Conservation (phyloP, 2,888 invertebrate genomes). For the Iselma pallidipennis region DNA sequence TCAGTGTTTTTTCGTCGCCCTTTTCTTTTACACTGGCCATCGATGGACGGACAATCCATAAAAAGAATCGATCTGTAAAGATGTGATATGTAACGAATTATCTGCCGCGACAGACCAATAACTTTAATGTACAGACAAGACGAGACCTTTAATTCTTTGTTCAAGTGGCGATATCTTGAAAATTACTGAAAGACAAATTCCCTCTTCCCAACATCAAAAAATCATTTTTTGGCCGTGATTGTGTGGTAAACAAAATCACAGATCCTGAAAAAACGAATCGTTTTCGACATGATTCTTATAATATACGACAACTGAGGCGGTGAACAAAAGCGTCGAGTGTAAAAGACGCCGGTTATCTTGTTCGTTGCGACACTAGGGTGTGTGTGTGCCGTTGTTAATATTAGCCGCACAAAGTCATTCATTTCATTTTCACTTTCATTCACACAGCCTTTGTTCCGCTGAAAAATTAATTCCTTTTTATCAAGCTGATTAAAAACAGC, state of each 20-base stretch:
- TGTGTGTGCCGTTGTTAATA: too few species aligned
- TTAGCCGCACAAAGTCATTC: conserved; percentile 10
- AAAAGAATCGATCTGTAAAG: neutral
- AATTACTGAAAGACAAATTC: neutral
- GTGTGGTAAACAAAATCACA: too few species aligned
- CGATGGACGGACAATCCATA: neutral
- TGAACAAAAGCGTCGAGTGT: neutral
- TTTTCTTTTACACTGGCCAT: neutral
- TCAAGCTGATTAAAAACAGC: conserved; percentile 25
- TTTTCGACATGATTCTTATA: too few species aligned
- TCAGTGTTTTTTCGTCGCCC: neutral
- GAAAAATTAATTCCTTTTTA: conserved; percentile 26
- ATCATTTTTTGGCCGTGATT: too few species aligned
- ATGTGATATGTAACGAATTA: neutral
- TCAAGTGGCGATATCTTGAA: neutral
- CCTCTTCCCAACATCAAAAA: too few species aligned
- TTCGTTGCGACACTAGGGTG: neutral
- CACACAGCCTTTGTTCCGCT: conserved; percentile 12
- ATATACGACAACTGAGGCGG: too few species aligned
- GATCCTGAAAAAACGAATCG: too few species aligned
- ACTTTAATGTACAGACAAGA: neutral
- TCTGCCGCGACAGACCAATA: neutral
- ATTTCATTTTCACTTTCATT: conserved; percentile 19
- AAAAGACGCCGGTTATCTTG: neutral
- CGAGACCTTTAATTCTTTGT: neutral